Conservation (phyloP, 2,888 invertebrate species). For the Tinea semifulvella region DNA sequence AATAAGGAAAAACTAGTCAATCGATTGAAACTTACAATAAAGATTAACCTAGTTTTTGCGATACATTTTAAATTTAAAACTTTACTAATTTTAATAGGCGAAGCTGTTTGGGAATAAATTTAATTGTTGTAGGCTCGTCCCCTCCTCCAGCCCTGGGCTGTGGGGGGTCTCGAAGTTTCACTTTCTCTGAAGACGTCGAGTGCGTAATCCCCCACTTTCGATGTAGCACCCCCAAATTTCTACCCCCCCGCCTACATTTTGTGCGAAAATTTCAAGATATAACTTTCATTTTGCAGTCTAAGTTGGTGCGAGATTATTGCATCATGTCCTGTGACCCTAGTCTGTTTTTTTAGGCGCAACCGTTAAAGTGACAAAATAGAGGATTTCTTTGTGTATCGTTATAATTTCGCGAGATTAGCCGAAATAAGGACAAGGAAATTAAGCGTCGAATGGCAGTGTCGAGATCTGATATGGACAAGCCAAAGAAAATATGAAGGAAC, state of each 20-base stretch:
- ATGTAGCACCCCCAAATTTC: neutral
- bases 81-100: slow-evolving; percentile 27
- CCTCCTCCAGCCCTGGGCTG: slow-evolving; percentile 45
- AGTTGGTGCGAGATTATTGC: no score
- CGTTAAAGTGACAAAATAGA: no score
- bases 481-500: no score
- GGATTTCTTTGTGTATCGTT: no score
- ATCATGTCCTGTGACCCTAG: no score
- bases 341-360: no score
- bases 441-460: no score
- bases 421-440: no score
- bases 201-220: slow-evolving; percentile 11
- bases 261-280: neutral
- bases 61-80: neutral
- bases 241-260: slow-evolving; percentile 1
- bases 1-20: neutral
- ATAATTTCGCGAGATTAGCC: no score
- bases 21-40: neutral
- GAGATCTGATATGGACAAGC: no score
- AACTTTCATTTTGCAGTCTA: no score
- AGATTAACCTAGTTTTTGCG: no score
- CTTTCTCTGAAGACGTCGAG: slow-evolving; percentile 61
- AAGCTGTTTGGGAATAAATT: slow-evolving; percentile 46
- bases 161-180: slow-evolving; percentile 56
- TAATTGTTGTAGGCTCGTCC: slow-evolving; percentile 64